These are phyloP conservation scores for Nasonia oneida DNA, from an alignment of 2,888 invertebrate species.

Conservation along the genomic window DNA sequence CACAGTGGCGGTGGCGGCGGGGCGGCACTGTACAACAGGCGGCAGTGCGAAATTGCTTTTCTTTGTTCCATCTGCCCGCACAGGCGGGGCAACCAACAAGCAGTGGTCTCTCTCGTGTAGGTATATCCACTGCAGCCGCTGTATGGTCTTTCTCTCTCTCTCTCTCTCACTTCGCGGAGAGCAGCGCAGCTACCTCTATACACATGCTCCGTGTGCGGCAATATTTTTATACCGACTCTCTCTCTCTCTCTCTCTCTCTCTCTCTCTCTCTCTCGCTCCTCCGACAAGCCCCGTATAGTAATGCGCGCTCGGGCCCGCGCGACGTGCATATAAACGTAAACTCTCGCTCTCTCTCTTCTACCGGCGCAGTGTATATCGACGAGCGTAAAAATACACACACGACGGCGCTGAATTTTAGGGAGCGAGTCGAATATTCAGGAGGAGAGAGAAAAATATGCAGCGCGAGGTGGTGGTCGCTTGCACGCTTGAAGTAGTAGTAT, in stretches of 20 bases:
- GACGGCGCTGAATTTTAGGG: slow-evolving; percentile 18
- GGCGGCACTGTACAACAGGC: slow-evolving; percentile 22
- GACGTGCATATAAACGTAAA: slow-evolving; percentile 6
- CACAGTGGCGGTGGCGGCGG: neutral
- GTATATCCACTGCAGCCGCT: neutral
- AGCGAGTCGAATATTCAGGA: slow-evolving; percentile 21
- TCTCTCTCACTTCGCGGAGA: slow-evolving; percentile 1
- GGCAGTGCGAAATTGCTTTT: slow-evolving; percentile 50
- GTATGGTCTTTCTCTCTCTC: neutral
- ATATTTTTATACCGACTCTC: slow-evolving; percentile 28
- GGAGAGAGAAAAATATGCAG: neutral
- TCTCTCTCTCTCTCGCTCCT: neutral
- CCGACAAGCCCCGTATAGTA: slow-evolving; percentile 15
- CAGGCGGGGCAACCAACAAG: slow-evolving; percentile 3
- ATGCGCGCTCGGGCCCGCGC: neutral
- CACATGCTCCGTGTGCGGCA: neutral
- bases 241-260: slow-evolving; percentile 6
- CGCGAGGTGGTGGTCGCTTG: neutral
- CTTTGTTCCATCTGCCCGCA: slow-evolving; percentile 56
- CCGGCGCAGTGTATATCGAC: neutral
- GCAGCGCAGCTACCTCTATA: neutral
- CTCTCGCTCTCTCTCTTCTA: neutral
- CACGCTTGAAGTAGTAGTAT: neutral
- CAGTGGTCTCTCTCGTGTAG: neutral
- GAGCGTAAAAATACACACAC: slow-evolving; percentile 3